Conservation (phyloP, 2,888 invertebrate genomes). For the Andrena chrysosceles region DNA sequence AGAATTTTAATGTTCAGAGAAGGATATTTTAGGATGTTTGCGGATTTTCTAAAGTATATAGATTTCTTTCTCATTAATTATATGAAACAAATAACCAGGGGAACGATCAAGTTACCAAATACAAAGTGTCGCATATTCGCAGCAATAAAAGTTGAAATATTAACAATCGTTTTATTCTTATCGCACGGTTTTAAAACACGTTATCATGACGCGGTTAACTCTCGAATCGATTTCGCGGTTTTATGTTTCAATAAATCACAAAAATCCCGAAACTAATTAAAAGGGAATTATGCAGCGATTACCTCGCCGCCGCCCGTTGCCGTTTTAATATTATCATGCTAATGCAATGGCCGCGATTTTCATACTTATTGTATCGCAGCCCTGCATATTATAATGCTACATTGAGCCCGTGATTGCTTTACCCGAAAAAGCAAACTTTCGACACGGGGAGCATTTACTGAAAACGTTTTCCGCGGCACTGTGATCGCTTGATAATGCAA, state of each 20-base stretch:
- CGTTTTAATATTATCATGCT: constrained; percentile 12
- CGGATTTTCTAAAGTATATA: too few relatives aligned
- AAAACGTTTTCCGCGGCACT: not conserved
- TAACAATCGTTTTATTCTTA: not conserved
- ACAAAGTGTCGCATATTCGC: not conserved
- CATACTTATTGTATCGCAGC: not conserved
- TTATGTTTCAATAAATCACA: not conserved
- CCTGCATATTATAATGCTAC: not conserved
- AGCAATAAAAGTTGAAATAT: not conserved
- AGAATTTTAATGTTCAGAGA: too few relatives aligned
- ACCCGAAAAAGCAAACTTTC: not conserved
- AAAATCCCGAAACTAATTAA: not conserved
- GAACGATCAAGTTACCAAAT: not conserved
- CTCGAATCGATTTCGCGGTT: not conserved
- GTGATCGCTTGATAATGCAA: not conserved
- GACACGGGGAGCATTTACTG: not conserved
- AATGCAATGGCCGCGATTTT: constrained; percentile 14
- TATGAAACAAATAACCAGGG: too few relatives aligned
- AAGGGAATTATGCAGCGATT: constrained; percentile 17
- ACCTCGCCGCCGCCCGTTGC: not conserved
- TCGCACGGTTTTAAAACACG: not conserved
- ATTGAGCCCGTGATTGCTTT: constrained; percentile 1
- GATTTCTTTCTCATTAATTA: too few relatives aligned
- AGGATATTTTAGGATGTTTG: too few relatives aligned
- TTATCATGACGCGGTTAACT: not conserved